Base-by-base conservation (phyloP, 1,140 invertebrate species). In the Drosophila orena region DNA sequence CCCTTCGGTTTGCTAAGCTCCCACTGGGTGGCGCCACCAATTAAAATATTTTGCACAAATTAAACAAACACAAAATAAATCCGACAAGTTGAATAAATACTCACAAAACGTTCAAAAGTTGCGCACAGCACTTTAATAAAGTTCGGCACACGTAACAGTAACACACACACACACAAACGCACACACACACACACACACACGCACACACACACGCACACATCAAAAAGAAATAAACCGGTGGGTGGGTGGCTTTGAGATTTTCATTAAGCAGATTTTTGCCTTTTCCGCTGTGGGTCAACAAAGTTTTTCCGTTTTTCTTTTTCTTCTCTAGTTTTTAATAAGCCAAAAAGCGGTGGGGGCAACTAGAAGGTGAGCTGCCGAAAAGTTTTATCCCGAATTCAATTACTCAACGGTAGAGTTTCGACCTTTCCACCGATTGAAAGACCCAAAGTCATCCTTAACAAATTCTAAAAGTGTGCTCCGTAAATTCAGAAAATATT, bases 21-120 rank as follows among this genome's bases (percentile, higher is more conserved):
- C 79, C 81, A 74, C 65, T 83, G 79, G 74, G 79, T 75, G 75
- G 83, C 81, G 81, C 81, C 81, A 86, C 71, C 61, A 52, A 60
- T 46, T 40, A 61, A 58, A 66, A 46, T 10, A 53, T 62, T 75
- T 54, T 75, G 65, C 59, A 52, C 46, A 77, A 76, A 76, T 68
- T 76, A 60, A 76, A 50, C 66, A 76, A 66, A 59, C 53, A 66
- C 61, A 59, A 70, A 70, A 70, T 56, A 47, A 70, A 46, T 70
- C 59, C 44, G 35, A 64, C 15, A 4, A 38, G 37, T 27, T 38
- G 49, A 38, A 52, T 20, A 30, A 22, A 50, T 8, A 12, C n/a
- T 43, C 14, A 22, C 35, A 6, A 65, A 38, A 12, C 20, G 59
- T 15, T 20, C 34, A 27, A 66, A 58, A 62, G 34, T 46, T 38